Percentiles rank a stretch among this genome's conserved stretches.
These are phyloP conservation scores for Andrena cerasifolii DNA, from an alignment of 1,140 invertebrate species.

Conservation along the genomic window DNA sequence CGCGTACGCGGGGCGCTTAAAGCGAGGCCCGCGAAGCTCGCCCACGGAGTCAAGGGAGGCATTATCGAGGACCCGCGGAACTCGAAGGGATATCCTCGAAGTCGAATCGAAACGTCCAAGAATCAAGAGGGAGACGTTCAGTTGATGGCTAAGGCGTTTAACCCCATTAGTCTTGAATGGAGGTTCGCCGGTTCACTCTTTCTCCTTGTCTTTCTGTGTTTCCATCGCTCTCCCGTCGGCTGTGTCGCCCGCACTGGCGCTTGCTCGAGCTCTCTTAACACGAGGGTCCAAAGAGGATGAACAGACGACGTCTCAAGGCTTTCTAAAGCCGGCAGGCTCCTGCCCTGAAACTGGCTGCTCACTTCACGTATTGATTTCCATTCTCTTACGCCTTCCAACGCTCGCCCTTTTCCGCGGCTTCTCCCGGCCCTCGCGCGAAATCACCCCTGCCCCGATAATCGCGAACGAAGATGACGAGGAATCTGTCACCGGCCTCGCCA, in stretches of 20 bases:
- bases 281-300: conserved; percentile 67
- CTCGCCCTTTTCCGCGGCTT: conserved; percentile 69
- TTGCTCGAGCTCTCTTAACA: conserved; percentile 62
- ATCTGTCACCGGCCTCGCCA: conserved; percentile 22
- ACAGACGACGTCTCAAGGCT: conserved; percentile 77
- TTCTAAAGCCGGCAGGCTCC: conserved; percentile 76
- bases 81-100: conserved; percentile 8
- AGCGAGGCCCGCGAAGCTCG: neutral
- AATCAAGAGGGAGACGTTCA: conserved; percentile 69
- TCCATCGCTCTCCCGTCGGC: conserved; percentile 11
- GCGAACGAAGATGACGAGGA: conserved; percentile 11
- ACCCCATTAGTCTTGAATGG: conserved; percentile 81
- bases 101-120: conserved; percentile 67
- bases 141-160: conserved; percentile 79
- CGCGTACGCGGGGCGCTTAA: neutral
- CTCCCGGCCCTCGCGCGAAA: conserved; percentile 23
- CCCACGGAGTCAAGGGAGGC: neutral
- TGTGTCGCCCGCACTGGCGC: conserved; percentile 48
- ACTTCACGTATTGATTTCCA: conserved; percentile 82
- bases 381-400: conserved; percentile 79
- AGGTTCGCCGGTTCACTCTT: conserved; percentile 64
- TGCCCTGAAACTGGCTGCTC: conserved; percentile 78
- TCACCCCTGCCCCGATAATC: conserved; percentile 38
- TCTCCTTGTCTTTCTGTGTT: conserved; percentile 53
- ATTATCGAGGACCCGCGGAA: neutral